phyloP scores from a whole-genome alignment of 2,797 vertebrate genomes.

The Sarcoramphus papa region DNA sequence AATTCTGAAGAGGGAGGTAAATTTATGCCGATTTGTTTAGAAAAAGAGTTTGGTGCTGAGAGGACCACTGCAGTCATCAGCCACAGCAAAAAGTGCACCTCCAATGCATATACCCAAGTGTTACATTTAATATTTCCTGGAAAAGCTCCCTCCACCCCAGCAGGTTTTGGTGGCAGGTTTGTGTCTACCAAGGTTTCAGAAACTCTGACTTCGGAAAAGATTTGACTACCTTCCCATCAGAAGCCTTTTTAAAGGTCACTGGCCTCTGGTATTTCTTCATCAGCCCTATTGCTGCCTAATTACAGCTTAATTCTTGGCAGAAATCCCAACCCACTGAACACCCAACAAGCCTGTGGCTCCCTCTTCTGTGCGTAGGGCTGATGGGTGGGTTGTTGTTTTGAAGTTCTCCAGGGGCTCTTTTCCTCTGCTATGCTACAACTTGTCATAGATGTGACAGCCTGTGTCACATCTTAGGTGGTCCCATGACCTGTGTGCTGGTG shows the following conservation, averaged over 20 bases:
- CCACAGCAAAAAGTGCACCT: neutral
- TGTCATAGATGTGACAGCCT: neutral
- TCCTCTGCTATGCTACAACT: neutral
- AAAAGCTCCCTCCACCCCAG: neutral
- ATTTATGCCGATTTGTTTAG: neutral
- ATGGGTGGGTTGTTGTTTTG: neutral
- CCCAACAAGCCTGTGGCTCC: neutral
- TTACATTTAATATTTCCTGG: neutral
- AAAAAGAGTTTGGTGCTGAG: neutral
- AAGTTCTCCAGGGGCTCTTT: neutral
- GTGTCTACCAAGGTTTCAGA: neutral
- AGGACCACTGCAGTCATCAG: neutral
- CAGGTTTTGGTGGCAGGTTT: neutral
- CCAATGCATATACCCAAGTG: neutral
- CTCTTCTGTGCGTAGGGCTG: neutral
- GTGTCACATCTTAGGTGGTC: neutral
- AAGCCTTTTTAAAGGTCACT: neutral
- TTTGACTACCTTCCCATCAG: neutral
- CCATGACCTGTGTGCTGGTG: neutral
- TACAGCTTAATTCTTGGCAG: neutral
- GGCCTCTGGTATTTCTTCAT: neutral
- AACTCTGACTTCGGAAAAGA: neutral
- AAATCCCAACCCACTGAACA: neutral
- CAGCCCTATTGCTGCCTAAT: neutral
- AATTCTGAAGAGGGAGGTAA: neutral